Evolutionary conservation across 2,113 vertebrate genomes (phyloP).

Genomic region (Kobus ellipsiprymnus): DNA sequence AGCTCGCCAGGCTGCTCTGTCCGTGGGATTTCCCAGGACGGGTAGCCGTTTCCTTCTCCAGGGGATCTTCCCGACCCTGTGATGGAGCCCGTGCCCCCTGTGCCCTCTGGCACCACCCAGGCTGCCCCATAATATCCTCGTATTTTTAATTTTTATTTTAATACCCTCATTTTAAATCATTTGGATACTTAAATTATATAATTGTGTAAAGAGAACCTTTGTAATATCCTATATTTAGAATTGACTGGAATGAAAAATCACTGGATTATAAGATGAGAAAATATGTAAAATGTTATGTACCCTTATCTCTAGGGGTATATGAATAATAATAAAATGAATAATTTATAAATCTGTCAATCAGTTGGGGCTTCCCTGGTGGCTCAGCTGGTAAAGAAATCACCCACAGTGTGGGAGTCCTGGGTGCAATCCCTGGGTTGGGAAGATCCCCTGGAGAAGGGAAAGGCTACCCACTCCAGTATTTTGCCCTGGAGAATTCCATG

Average conservation of each 20-base stretch:
- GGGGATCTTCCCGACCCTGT: background rate
- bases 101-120: background rate
- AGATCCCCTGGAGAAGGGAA: background rate
- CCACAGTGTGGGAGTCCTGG: fast-evolving
- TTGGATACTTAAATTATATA: background rate
- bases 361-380: background rate
- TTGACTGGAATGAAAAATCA: background rate
- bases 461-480: background rate
- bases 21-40: background rate
- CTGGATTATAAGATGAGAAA: background rate
- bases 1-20: background rate
- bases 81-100: background rate
- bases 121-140: background rate
- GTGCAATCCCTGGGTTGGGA: background rate
- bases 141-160: background rate
- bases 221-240: background rate
- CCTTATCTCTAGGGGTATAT: background rate
- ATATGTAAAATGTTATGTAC: background rate
- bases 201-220: background rate
- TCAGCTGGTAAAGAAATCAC: background rate
- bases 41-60: background rate
- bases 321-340: no score
- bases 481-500: background rate
- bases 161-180: background rate
- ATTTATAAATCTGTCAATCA: background rate